Evolutionary conservation across 1,140 invertebrate genomes (phyloP), one percentile per base, ranked within the genome.

Genomic region (Battus philenor): DNA sequence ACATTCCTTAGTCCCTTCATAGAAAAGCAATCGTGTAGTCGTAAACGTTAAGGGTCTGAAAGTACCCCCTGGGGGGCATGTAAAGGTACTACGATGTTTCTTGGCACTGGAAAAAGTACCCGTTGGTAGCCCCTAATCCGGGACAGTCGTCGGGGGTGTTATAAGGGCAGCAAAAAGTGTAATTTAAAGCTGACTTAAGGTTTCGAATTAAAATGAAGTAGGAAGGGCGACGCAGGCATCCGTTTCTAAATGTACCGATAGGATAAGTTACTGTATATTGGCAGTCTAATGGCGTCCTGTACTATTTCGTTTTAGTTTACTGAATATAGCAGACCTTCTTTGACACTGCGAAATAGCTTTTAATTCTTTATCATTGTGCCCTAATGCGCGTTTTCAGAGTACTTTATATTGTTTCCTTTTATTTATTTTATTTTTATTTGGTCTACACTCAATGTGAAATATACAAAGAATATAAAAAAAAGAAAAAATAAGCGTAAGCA

Each of bases 21-120:
- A 77, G 84, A 83, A 84, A 86, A 84, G 84, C 82, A 86, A 86
- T 86, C 82, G 82, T 63, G 64, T 73, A 72, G 74, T 84, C 81
- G 79, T 86, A 85, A 86, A 84, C 72, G 82, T 80, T 84, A 83
- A 83, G 75, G 84, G 82, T 67, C 70, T 74, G 50, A 55, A 74
- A 85, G 57, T 44, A 69, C 75, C 65, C 83, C 75, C 77, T 43
- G 43, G 74, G 84, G 84, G 64, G 72, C 62, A 38, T 54, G 61
- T 78, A 75, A 71, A 62, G 72, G 68, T 63, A 68, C 63, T 59
- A 64, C 76, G 59, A 68, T 70, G 67, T 74, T 75, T 65, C 72
- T 82, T 80, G 75, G 70, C 71, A 75, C 74, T 73, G 73, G 72
- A 76, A 83, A 79, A 80, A 79, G 71, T 69, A 69, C 54, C 54